Evolutionary conservation across 1,140 invertebrate genomes (phyloP).

Genomic region (Campoletis sonorensis): DNA sequence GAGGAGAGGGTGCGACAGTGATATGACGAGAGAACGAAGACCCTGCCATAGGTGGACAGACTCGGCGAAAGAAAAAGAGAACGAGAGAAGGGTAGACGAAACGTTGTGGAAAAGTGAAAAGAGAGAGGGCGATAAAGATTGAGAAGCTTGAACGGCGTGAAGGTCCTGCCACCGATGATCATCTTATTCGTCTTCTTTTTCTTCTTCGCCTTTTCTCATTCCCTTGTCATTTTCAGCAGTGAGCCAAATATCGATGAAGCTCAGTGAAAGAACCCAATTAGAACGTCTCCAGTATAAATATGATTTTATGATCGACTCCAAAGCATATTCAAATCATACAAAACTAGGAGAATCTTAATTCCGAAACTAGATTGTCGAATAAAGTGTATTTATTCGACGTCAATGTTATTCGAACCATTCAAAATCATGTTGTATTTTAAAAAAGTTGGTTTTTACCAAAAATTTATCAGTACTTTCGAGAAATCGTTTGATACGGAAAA

Average conservation of each 20-base stretch:
- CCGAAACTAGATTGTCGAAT: not conserved
- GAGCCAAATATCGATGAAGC: not conserved
- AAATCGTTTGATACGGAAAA: not conserved
- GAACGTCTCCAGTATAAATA: too few relatives aligned
- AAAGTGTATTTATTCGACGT: too few relatives aligned
- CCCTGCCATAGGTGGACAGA: constrained; percentile 37
- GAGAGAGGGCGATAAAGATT: constrained; percentile 15
- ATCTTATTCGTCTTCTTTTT: not conserved
- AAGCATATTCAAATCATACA: not conserved
- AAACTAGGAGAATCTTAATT: not conserved
- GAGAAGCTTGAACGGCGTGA: constrained; percentile 13
- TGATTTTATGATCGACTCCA: not conserved
- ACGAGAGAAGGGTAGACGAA: constrained; percentile 24
- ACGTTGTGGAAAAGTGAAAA: not conserved
- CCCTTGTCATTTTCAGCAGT: not conserved
- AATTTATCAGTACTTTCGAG: not conserved
- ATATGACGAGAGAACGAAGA: constrained; percentile 39
- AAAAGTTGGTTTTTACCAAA: not conserved
- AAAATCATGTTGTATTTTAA: not conserved
- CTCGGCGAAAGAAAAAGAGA: constrained; percentile 23
- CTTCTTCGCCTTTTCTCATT: not conserved
- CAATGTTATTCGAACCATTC: too few relatives aligned
- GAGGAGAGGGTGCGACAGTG: constrained; percentile 42
- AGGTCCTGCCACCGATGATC: constrained; percentile 13
- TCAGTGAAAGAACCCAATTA: not conserved